These are phyloP conservation scores for Listrodromus nycthemerus DNA, from an alignment of 2,888 invertebrate genomes.

Conservation along the genomic window DNA sequence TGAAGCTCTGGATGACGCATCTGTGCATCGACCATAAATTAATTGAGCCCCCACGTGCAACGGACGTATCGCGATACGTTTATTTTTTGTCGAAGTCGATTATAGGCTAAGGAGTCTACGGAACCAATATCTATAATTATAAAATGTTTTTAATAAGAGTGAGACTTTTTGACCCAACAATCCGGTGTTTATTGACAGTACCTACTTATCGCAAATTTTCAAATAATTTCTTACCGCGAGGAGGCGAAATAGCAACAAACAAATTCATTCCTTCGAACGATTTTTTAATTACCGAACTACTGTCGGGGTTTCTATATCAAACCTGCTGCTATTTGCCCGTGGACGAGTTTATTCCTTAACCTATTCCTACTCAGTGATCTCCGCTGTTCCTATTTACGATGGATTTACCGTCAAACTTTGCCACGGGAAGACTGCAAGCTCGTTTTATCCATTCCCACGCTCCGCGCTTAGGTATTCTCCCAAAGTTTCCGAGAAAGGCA, in stretches of 20 bases:
- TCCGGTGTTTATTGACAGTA: background rate
- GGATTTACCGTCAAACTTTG: conserved; percentile 57
- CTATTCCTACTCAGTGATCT: no score
- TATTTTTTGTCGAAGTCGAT: background rate
- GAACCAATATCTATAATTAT: background rate
- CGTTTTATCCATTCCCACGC: conserved; percentile 33
- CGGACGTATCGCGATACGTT: background rate
- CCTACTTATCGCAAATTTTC: no score
- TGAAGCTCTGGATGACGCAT: conserved; percentile 20
- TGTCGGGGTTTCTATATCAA: no score
- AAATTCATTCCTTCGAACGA: no score
- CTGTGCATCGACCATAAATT: conserved; percentile 31
- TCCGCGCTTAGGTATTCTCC: conserved; percentile 24
- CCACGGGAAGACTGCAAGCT: conserved; percentile 19
- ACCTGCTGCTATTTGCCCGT: no score
- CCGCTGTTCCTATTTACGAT: no score
- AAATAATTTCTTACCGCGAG: no score
- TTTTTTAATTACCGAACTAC: no score
- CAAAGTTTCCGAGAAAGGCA: conserved; percentile 40
- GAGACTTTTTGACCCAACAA: background rate
- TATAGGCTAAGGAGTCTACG: background rate
- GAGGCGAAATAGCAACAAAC: no score
- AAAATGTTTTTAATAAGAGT: no score
- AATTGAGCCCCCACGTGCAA: conserved; percentile 7
- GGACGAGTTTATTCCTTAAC: no score